Evolutionary conservation across 1,140 invertebrate species (phyloP).

Genomic region (Drosophila orosa): DNA sequence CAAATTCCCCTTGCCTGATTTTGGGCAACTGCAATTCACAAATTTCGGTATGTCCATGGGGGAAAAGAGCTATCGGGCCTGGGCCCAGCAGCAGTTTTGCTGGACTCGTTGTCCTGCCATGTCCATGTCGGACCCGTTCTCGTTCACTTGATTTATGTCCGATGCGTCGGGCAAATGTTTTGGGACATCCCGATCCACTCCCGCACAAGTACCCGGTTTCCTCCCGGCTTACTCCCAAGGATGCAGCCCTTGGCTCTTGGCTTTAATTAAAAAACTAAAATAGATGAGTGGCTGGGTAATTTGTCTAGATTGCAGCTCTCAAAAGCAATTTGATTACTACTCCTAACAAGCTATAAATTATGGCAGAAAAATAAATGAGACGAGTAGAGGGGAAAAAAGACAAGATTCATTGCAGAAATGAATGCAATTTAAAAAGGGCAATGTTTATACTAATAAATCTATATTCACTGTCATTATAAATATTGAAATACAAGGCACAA

Average conservation of each 20-base stretch:
- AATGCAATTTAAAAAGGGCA: background rate
- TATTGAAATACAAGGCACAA: no score
- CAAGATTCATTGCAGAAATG: background rate
- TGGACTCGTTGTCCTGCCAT: constrained; percentile 59
- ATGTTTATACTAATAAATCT: background rate
- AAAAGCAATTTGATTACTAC: constrained; percentile 62
- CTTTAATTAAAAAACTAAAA: constrained; percentile 78
- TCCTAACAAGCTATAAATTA: constrained; percentile 62
- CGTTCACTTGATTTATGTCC: constrained; percentile 72
- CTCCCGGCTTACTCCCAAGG: background rate
- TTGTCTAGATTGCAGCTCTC: constrained; percentile 71
- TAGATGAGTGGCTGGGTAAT: constrained; percentile 65
- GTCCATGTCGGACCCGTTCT: constrained; percentile 54
- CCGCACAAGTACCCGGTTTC: constrained; percentile 4
- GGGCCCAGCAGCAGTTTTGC: constrained; percentile 40
- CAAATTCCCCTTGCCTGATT: constrained; percentile 1
- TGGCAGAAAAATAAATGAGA: constrained; percentile 23
- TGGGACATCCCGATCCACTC: constrained; percentile 31
- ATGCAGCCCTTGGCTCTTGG: constrained; percentile 39
- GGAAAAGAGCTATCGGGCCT: constrained; percentile 43
- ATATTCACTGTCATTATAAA: no score
- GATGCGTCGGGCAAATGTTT: constrained; percentile 51
- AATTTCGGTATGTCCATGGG: constrained; percentile 51
- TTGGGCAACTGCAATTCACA: constrained; percentile 51
- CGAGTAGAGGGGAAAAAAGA: background rate